These are phyloP conservation scores for Labeo calbasu DNA, from an alignment of 2,797 vertebrate species.

Conservation along the genomic window DNA sequence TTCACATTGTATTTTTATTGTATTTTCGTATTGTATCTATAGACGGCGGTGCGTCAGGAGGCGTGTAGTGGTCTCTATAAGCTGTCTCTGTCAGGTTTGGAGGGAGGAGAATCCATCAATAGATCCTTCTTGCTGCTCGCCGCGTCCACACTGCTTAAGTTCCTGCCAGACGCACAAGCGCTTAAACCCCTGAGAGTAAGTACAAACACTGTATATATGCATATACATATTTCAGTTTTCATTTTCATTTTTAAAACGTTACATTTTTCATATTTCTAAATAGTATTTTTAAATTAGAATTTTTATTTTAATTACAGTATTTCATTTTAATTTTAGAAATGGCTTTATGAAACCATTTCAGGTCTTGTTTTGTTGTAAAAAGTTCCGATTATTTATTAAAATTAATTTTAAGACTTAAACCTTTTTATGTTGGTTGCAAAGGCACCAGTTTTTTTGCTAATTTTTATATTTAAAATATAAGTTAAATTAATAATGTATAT, in stretches of 20 bases:
- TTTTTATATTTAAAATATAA: no score
- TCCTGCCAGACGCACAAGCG: slow-evolving; percentile 96
- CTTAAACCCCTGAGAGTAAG: slow-evolving; percentile 91
- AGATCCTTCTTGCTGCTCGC: slow-evolving; percentile 95
- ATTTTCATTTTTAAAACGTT: background rate
- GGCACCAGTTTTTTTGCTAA: no score
- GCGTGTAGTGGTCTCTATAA: slow-evolving; percentile 97
- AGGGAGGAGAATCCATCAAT: slow-evolving; percentile 97
- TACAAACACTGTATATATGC: background rate
- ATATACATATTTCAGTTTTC: background rate
- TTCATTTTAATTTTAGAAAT: background rate
- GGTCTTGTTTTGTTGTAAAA: no score
- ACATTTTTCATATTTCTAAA: background rate
- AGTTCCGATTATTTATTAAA: no score
- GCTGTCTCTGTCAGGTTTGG: slow-evolving; percentile 93
- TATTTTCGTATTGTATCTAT: background rate
- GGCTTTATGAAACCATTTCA: no score
- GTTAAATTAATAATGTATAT: no score
- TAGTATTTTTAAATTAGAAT: background rate
- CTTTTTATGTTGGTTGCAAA: no score
- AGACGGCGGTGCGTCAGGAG: slow-evolving; percentile 96
- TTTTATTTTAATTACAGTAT: background rate
- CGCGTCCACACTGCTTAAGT: slow-evolving; percentile 95
- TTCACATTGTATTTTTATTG: background rate
- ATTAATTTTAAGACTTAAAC: no score